These are phyloP conservation scores for Lampropteryx suffumata DNA, from an alignment of 2,888 invertebrate species.

Conservation along the genomic window DNA sequence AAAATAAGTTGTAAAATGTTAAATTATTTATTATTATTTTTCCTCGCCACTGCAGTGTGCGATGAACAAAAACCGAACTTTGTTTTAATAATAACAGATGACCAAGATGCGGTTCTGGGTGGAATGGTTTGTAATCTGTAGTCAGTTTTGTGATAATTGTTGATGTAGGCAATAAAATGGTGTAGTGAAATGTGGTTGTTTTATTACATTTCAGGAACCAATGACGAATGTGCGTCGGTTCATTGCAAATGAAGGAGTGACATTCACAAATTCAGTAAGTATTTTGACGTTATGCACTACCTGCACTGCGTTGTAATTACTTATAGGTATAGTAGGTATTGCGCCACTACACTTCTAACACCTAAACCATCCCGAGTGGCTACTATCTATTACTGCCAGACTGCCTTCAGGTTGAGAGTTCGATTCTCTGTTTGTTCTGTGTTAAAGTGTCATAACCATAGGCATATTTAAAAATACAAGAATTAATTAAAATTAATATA, in stretches of 20 bases:
- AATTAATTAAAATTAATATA: too few species aligned
- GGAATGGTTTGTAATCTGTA: constrained; percentile 85
- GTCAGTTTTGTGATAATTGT: not conserved
- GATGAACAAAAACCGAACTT: constrained; percentile 84
- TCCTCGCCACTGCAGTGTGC: constrained; percentile 45
- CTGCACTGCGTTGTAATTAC: too few species aligned
- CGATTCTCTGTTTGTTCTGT: too few species aligned
- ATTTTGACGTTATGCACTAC: too few species aligned
- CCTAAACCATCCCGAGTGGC: too few species aligned
- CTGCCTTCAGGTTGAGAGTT: too few species aligned
- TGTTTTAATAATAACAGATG: constrained; percentile 91
- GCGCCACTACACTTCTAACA: too few species aligned
- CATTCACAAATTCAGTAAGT: constrained; percentile 89
- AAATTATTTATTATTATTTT: constrained; percentile 63
- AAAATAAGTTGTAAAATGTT: constrained; percentile 57
- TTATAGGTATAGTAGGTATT: too few species aligned
- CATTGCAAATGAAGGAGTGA: constrained; percentile 85
- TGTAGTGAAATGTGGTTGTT: constrained; percentile 45
- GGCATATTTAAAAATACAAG: too few species aligned
- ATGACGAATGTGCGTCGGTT: constrained; percentile 85
- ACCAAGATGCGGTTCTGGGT: constrained; percentile 91
- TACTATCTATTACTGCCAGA: too few species aligned
- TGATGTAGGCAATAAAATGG: constrained; percentile 59
- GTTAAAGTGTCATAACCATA: too few species aligned
- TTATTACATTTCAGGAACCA: constrained; percentile 82